phyloP scores from a whole-genome alignment of 2,888 invertebrate species.

The Acanthosoma haemorrhoidale region DNA sequence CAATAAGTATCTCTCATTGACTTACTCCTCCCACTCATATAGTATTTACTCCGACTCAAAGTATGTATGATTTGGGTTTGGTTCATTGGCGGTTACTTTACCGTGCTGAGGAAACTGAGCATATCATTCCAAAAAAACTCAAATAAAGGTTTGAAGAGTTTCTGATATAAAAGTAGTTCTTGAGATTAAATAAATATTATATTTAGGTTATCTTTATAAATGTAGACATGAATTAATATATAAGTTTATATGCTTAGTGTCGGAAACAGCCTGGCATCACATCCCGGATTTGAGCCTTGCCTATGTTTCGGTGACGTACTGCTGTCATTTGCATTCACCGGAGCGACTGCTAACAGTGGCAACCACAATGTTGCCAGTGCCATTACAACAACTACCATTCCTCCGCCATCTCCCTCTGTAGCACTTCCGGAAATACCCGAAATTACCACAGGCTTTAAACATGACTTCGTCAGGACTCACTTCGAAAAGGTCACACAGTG shows the following conservation, averaged over 20 bases:
- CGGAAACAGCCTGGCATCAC: conserved; percentile 60
- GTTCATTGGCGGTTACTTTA: no score
- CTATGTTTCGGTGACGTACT: conserved; percentile 89
- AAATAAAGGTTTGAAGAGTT: no score
- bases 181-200: no score
- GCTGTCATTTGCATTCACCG: conserved; percentile 63
- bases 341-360: conserved; percentile 44
- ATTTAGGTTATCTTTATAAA: no score
- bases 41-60: no score
- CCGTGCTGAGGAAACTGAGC: no score
- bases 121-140: no score
- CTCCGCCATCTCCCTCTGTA: conserved; percentile 26
- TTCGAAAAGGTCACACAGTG: conserved; percentile 86
- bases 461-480: conserved; percentile 81
- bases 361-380: conserved; percentile 42
- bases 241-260: no score
- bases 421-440: conserved; percentile 28
- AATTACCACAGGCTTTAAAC: conserved; percentile 44
- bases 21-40: no score
- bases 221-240: no score
- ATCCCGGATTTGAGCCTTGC: conserved; percentile 79
- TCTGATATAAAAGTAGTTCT: not conserved
- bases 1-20: no score
- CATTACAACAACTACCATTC: conserved; percentile 5
- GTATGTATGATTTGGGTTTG: no score